A percentile compares a stretch with the other conserved stretches of the same genome.
Evolutionary conservation across 2,113 vertebrate genomes (phyloP).

Genomic region (Muntiacus muntjak): DNA sequence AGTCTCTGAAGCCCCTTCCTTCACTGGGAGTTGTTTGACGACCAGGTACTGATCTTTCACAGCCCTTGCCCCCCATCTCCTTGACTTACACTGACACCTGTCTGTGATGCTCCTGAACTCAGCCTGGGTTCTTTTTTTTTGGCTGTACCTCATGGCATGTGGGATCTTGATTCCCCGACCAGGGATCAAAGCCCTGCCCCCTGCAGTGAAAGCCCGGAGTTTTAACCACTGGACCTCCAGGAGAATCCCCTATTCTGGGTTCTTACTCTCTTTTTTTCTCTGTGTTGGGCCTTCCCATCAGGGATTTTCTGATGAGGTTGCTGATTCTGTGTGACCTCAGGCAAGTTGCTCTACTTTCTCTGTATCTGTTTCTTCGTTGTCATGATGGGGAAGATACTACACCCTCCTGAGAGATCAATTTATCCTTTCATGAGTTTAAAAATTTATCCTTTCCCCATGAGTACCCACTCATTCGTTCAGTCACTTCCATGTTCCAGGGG

Average conservation of each 20-base stretch:
- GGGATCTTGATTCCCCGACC: background rate
- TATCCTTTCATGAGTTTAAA: background rate
- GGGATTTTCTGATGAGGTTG: background rate
- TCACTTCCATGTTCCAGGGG: background rate
- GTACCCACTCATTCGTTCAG: background rate
- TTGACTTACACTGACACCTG: background rate
- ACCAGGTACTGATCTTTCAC: background rate
- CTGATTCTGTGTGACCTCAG: background rate
- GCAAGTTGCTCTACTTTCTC: background rate
- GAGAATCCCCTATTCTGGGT: too few species aligned
- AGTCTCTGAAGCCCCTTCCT: background rate
- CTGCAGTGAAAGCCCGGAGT: background rate
- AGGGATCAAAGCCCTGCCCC: background rate
- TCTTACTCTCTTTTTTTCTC: background rate
- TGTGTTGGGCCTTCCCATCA: background rate
- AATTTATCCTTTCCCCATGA: background rate
- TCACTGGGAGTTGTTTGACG: background rate
- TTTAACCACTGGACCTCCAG: background rate
- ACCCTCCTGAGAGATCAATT: background rate
- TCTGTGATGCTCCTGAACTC: background rate
- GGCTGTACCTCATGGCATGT: background rate
- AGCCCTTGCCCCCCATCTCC: background rate
- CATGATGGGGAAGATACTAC: background rate
- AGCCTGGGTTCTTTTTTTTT: background rate
- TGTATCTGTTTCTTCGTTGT: background rate